Base-by-base conservation (phyloP, 2,113 vertebrate genomes). In the Pardalotus punctatus region DNA sequence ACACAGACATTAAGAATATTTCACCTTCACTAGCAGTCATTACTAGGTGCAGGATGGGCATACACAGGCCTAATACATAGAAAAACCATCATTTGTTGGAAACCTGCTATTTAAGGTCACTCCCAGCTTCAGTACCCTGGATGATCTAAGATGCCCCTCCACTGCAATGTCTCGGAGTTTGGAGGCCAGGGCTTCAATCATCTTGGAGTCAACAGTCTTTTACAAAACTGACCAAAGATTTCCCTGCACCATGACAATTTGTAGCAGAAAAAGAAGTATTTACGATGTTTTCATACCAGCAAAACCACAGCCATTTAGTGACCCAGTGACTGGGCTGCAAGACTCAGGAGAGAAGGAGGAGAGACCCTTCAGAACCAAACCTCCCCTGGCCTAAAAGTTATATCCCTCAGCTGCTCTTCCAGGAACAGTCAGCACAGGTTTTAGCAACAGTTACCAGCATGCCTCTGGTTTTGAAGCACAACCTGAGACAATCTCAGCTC, bases 261-360 rank as follows among this genome's bases (percentile, higher is more conserved):
- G n/a, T 10, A 11, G 17, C 47, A 58, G 31, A 29, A 43, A 61
- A 38, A 69, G 23, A 54, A 45, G 2, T 18, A 60, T 22, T 85
- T 40, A 25, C 4, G 4, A 13, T 2, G 3, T 56, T 69, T 83
- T 36, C 0, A 0, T 15, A 65, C 3, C 3, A 1, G 42, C 11
- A 78, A 0, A 3, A 50, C 15, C 9, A 2, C 2, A 50, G 60
- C 18, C 16, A 27, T 70, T 38, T 35, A 62, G 9, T 50, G 65
- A 81, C 6, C 11, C 51, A 60, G 8, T 6, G 20, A 43, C 45
- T 23, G 35, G 25, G 13, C 53, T 61, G 54, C 21, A 79, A 45
- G 38, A 62, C 19, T 48, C 17, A 5, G 45, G 19, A 14, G 21
- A 22, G 23, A 60, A 38, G 10, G 4, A 5, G 13, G 18, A 73